Evolutionary conservation across 2,113 vertebrate genomes (phyloP).

Genomic region (Anthoscopus minutus): DNA sequence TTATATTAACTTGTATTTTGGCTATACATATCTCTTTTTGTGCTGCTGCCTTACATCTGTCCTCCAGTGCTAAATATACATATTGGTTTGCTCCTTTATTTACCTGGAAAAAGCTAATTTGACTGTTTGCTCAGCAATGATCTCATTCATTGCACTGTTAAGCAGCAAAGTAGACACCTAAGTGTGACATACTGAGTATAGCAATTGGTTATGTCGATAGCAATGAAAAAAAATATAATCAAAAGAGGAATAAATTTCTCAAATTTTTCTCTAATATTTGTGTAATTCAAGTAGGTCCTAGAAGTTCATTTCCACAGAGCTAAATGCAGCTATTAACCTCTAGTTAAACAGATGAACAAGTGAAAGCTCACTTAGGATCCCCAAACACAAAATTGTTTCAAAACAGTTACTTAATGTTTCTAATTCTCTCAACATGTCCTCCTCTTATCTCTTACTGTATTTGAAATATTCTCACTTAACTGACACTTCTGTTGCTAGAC

Average conservation of each 20-base stretch:
- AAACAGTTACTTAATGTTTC: not conserved
- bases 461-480: not conserved
- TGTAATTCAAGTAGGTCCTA: not conserved
- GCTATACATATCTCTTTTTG: not conserved
- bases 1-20: not conserved
- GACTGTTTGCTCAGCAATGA: not conserved
- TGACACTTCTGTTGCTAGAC: not conserved
- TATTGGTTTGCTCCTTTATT: not conserved
- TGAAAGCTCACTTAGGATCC: not conserved
- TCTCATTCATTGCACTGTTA: not conserved
- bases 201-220: not conserved
- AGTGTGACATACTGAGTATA: not conserved
- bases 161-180: not conserved
- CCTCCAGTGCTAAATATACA: not conserved
- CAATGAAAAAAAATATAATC: not conserved
- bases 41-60: not conserved
- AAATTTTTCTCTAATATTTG: not conserved
- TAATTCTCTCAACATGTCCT: not conserved
- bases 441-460: not conserved
- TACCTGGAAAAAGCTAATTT: not conserved
- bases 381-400: not conserved
- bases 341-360: not conserved
- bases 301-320: not conserved
- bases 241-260: not conserved
- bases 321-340: not conserved